Base-by-base conservation (phyloP, 2,113 vertebrate genomes). In the Aegotheles bennettii region DNA sequence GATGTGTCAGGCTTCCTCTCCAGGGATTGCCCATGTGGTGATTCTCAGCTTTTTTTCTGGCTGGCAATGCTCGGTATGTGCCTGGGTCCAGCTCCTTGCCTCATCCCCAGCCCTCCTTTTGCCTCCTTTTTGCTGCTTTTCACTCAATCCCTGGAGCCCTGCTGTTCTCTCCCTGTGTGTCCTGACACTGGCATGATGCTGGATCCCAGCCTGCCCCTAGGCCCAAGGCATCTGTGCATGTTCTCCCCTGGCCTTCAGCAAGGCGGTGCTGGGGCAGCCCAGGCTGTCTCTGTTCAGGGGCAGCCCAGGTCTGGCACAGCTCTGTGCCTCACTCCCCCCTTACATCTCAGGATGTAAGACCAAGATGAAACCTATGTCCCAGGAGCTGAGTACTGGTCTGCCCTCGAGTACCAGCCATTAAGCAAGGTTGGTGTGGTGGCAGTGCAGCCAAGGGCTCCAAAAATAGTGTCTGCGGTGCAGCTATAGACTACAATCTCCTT, bases 1-100 rank as follows among this genome's bases (percentile, higher is more conserved):
- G 26, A 85, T 33, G 8, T 71, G 25, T 69, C 3, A 2, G 12
- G 18, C 16, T 70, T 86, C n/a, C 50, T 74, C 40, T 88, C 63
- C 42, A 83, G 45, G 45, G 20, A 31, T 16, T 70, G 45, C 13
- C 28, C 19, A 11, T 28, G 16, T 53, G 71, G 48, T 0, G 0
- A 40, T 63, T 80, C 40, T 65, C 40, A 48, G 59, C 4, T 51
- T 33, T 69, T 68, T 64, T 56, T 80, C 73, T 86, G 21, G 43
- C 45, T 91, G 31, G 36, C 45, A 76, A 2, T 2, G 1, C 50
- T 83, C 2, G 2, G 24, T 78, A 13, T 0, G 0, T 57, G n/a
- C 11, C 73, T 61, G 31, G 2, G 6, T 87, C 15, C 60, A 60
- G 59, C 31, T 89, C 50, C 50, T 84, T 63, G 36, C 18, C 54